Base-by-base conservation (phyloP, 2,113 vertebrate species). In the Peucedramus taeniatus region DNA sequence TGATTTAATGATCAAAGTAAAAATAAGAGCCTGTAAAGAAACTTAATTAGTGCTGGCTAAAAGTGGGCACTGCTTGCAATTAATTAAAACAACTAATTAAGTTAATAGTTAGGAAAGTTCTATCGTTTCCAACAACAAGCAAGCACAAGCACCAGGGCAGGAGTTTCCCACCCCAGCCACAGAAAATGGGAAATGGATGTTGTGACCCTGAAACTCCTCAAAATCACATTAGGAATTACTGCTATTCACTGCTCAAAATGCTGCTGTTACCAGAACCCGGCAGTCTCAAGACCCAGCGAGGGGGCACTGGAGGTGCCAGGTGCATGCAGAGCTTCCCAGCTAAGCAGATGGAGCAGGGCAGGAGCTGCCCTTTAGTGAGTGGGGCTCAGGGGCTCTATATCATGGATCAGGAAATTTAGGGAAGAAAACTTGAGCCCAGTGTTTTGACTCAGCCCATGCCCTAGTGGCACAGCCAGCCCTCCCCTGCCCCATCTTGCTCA, bases 291-390 rank as follows among this genome's bases (percentile, higher is more conserved):
- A 21, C 14, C 18, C 72, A 50, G 0, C 28, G 3, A 6, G 37
- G 45, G 44, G 24, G 21, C 13, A 6, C 49, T 9, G 30, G 44
- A 47, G 45, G 60, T 31, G 42, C 44, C 10, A 14, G 33, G 39
- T 17, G 22, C 35, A 23, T 3, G 3, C 2, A 11, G 63, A 64
- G 12, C 19, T 28, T 40, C 54, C 17, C 10, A 1, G 44, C 23
- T 0, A 2, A 60, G 39, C 31, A 35, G 66, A 3, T 0, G 2
- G 24, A 49, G 47, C 33, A 37, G 44, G 44, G 60, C 50, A 70
- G 1, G 3, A 72, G 35, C 60, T 47, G 66, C 44, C 23, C 39
- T 5, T 49, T 0, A 4, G 44, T 1, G 28, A 23, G 28, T 1
- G 5, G 69, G 28, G 8, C 15, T 12, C 17, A n/a, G 39, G 35